Conservation (phyloP, 2,797 vertebrate species). For the Crypturellus tataupa region DNA sequence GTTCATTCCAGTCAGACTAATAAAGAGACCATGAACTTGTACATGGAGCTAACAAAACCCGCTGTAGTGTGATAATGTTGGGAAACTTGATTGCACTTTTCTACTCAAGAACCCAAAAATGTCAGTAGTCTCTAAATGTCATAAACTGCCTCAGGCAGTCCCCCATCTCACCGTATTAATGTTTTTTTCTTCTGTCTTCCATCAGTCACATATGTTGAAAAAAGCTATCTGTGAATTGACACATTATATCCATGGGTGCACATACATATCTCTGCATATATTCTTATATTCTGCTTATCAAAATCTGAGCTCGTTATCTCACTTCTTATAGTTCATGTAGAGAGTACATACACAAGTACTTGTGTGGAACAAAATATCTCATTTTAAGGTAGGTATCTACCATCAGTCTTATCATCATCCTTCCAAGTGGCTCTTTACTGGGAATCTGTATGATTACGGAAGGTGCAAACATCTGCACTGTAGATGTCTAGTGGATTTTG, state of each 20-base stretch:
- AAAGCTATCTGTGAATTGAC: neutral
- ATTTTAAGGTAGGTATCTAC: neutral
- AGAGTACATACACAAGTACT: neutral
- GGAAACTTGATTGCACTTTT: neutral
- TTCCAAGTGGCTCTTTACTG: neutral
- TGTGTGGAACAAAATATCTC: neutral
- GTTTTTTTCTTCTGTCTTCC: neutral
- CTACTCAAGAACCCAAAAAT: neutral
- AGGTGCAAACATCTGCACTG: neutral
- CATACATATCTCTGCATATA: rapidly evolving
- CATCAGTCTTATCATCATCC: neutral
- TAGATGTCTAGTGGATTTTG: neutral
- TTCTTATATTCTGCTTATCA: neutral
- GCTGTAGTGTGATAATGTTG: neutral
- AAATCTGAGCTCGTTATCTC: neutral
- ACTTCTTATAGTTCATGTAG: neutral
- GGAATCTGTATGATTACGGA: rapidly evolving
- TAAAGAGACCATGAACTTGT: neutral
- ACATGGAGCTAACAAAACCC: neutral
- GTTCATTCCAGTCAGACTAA: neutral
- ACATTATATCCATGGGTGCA: neutral
- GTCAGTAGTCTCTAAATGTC: neutral
- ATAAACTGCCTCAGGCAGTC: neutral
- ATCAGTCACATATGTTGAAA: neutral
- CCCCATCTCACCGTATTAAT: neutral